Evolutionary conservation across 2,888 invertebrate genomes (phyloP).

Genomic region (Drosophila gaucha): DNA sequence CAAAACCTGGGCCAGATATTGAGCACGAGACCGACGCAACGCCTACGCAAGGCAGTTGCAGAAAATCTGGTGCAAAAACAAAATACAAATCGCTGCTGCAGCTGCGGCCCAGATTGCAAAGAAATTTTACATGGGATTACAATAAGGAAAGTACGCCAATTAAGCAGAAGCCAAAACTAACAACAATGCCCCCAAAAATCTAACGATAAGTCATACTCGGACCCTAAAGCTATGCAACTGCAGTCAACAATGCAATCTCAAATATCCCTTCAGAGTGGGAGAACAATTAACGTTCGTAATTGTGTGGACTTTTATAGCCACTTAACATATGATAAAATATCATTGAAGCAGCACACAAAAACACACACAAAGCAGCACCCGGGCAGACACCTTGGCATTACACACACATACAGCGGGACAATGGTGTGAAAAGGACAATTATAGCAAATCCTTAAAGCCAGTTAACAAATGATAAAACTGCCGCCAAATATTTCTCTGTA

Average conservation of each 20-base stretch:
- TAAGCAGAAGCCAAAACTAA: constrained; percentile 72
- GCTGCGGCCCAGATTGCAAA: constrained; percentile 16
- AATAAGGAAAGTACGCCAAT: constrained; percentile 59
- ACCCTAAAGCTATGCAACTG: constrained; percentile 29
- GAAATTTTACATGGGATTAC: constrained; percentile 36
- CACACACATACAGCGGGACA: constrained; percentile 42
- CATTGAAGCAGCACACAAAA: constrained; percentile 39
- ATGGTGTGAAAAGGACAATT: constrained; percentile 76
- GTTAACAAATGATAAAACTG: constrained; percentile 71
- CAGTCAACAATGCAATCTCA: constrained; percentile 45
- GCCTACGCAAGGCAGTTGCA: constrained; percentile 28
- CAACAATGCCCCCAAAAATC: constrained; percentile 41
- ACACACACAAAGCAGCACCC: constrained; percentile 36
- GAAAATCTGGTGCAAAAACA: constrained; percentile 47
- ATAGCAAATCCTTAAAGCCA: constrained; percentile 73
- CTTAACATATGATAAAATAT: constrained; percentile 82
- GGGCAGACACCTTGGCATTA: constrained; percentile 58
- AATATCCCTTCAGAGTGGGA: constrained; percentile 47
- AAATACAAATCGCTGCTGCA: constrained; percentile 23
- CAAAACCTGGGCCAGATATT: constrained; percentile 13
- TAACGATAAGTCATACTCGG: constrained; percentile 43
- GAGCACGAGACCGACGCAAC: constrained; percentile 71
- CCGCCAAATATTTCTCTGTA: constrained; percentile 74
- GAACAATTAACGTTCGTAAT: constrained; percentile 73
- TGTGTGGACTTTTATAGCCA: constrained; percentile 79